These are phyloP conservation scores for Hystrix brachyura DNA, from an alignment of 2,113 vertebrate genomes.

Conservation along the genomic window DNA sequence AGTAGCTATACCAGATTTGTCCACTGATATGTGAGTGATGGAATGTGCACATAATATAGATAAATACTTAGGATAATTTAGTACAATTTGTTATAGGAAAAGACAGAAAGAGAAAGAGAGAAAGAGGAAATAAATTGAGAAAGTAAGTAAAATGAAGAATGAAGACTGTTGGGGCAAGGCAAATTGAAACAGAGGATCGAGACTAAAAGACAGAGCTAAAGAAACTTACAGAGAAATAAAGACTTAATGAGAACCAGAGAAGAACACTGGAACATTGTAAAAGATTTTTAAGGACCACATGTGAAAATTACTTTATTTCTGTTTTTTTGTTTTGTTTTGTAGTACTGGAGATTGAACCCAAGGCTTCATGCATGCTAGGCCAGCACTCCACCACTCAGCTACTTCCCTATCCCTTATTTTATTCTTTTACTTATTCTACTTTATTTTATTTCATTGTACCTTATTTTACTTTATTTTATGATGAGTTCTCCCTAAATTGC, in stretches of 20 bases:
- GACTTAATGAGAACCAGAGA: neutral
- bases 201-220: neutral
- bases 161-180: neutral
- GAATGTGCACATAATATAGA: neutral
- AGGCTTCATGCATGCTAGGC: too few relatives aligned
- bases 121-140: neutral
- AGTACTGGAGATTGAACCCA: neutral
- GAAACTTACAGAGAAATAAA: neutral
- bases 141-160: neutral
- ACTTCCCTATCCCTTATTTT: neutral
- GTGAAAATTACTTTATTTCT: neutral
- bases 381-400: neutral
- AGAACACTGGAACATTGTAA: neutral
- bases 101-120: neutral
- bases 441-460: neutral
- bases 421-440: neutral
- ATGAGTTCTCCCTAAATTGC: too few relatives aligned
- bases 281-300: neutral
- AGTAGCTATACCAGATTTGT: neutral
- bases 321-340: neutral
- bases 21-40: neutral
- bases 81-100: neutral
- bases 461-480: neutral
- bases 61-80: neutral
- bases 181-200: neutral